Base-by-base conservation (phyloP, 2,797 vertebrate species). In the Ptychobarbus kaznakovi region DNA sequence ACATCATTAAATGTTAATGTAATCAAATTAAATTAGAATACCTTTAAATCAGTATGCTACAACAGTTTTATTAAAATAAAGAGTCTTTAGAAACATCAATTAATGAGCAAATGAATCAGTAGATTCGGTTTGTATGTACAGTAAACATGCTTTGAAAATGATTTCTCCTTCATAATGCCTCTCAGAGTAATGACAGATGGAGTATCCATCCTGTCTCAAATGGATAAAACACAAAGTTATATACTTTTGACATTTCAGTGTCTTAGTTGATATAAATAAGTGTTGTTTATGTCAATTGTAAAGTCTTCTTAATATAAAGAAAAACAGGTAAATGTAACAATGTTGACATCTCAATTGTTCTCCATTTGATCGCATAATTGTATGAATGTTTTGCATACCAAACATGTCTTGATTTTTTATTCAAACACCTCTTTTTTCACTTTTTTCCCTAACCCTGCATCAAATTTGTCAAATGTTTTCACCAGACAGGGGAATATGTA, bases 381-480 rank as follows among this genome's bases (percentile, higher is more conserved):
- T 22, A 10, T 53, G 32, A 69, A 13, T 32, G n/a, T 65, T 81
- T 3, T 44, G n/a, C 38, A 35, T 46, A 25, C 22, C 32, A 49
- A 53, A 44, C n/a, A 22, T 9, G 13, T 74, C 1, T 46, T 74
- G 20, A 82, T 49, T 35, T 49, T 20, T 63, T 38, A 35, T 83
- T 75, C 13, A 4, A 51, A 66, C 35, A 9, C 28, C 15, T 66
- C 6, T 53, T 68, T 16, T 82, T 73, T 63, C 32, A 49, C 32
- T 32, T 32, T 32, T 38, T 44, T 9, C 25, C 10, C 11, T n/a
- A 49, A 35, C 25, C 6, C 10, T 66, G 25, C 11, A 7, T 46
- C 16, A 66, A 1, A 84, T 86, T 68, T 66, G 78, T 80, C 40
- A 75, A 70, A 77, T 87, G 73, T 74, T 82, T 66, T 76, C 18